phyloP scores from a whole-genome alignment of 2,888 invertebrate species.

The Brachylomia viminalis region DNA sequence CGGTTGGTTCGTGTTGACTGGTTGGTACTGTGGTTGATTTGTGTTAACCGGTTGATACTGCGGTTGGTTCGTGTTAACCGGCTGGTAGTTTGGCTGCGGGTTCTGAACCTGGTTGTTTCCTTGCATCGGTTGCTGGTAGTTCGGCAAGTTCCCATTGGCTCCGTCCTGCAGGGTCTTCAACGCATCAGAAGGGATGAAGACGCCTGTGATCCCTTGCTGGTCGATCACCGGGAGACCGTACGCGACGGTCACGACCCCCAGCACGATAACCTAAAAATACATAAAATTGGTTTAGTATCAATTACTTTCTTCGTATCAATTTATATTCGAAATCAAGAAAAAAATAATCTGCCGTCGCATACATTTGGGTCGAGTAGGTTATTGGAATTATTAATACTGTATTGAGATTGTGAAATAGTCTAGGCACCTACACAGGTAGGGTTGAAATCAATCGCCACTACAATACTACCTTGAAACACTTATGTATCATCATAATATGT shows the following conservation, averaged over 20 bases:
- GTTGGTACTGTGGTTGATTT: constrained; percentile 42
- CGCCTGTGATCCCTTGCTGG: constrained; percentile 68
- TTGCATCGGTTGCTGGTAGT: constrained; percentile 33
- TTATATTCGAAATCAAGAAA: too few species aligned
- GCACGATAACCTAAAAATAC: constrained; percentile 30
- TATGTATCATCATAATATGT: not conserved
- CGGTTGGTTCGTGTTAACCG: constrained; percentile 19
- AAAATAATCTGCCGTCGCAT: too few species aligned
- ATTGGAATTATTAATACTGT: not conserved
- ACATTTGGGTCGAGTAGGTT: too few species aligned
- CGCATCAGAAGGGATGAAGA: constrained; percentile 76
- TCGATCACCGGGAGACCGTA: constrained; percentile 34
- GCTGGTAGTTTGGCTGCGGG: constrained; percentile 32
- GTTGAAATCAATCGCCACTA: not conserved
- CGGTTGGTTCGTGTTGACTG: not conserved
- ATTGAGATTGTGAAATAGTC: not conserved
- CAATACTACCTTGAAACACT: not conserved
- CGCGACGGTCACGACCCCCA: constrained; percentile 28
- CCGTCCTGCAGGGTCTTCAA: constrained; percentile 71
- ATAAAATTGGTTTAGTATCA: not conserved
- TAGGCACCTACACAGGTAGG: not conserved
- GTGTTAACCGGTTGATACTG: constrained; percentile 31
- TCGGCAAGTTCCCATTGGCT: constrained; percentile 55
- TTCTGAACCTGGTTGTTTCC: constrained; percentile 24
- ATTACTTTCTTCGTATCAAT: too few species aligned